These are phyloP conservation scores for Larimichthys polyactis DNA, from an alignment of 2,113 vertebrate genomes.

Conservation along the genomic window DNA sequence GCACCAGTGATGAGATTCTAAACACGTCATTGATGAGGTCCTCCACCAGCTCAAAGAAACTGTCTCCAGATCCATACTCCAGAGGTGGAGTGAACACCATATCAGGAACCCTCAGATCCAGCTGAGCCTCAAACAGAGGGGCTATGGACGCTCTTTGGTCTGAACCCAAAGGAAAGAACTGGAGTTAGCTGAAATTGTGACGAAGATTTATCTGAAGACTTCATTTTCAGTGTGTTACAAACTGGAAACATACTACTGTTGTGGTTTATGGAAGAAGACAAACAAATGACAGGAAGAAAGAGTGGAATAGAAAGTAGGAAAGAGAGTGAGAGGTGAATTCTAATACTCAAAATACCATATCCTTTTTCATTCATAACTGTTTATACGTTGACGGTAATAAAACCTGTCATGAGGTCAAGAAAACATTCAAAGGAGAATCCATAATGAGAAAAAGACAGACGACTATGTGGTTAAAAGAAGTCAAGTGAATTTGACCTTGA, in stretches of 20 bases:
- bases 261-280: neutral
- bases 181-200: neutral
- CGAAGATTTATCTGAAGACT: neutral
- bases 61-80: slow-evolving; percentile 81
- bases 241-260: neutral
- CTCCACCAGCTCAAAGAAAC: slow-evolving; percentile 88
- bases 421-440: neutral
- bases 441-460: no score
- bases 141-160: slow-evolving; percentile 81
- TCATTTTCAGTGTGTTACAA: neutral
- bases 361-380: neutral
- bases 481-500: no score
- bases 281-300: neutral
- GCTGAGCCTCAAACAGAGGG: slow-evolving; percentile 90
- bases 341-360: neutral
- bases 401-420: neutral
- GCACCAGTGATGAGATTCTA: slow-evolving; percentile 87
- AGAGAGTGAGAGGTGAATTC: neutral
- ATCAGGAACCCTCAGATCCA: slow-evolving; percentile 88
- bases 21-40: slow-evolving; percentile 87
- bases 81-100: slow-evolving; percentile 91
- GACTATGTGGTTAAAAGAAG: no score
- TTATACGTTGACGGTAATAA: neutral
- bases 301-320: neutral
- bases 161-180: slow-evolving; percentile 54